phyloP scores from a whole-genome alignment of 2,113 vertebrate genomes.

The Pterophyllum scalare region DNA sequence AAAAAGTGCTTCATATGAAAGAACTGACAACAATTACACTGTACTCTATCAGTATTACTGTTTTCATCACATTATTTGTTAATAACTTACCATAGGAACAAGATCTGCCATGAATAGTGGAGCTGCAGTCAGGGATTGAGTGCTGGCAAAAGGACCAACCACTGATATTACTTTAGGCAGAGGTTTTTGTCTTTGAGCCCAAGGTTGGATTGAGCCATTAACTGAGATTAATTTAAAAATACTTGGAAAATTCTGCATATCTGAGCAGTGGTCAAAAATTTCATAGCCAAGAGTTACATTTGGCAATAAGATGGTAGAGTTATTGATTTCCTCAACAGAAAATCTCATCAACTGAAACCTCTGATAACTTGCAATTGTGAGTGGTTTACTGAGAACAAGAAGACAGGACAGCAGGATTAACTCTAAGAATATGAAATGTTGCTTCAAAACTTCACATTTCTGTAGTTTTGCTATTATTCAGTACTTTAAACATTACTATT shows the following conservation, averaged over 20 bases:
- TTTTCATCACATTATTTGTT: no score
- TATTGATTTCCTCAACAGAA: constrained; percentile 87
- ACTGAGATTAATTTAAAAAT: constrained; percentile 68
- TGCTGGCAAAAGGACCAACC: constrained; percentile 78
- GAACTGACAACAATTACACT: background rate
- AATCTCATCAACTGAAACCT: constrained; percentile 86
- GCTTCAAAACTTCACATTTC: background rate
- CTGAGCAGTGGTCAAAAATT: constrained; percentile 84
- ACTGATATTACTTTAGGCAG: constrained; percentile 28
- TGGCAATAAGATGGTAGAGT: constrained; percentile 62
- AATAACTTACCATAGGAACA: constrained; percentile 81
- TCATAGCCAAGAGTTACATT: constrained; percentile 80
- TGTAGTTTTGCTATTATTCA: background rate
- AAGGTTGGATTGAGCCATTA: constrained; percentile 44
- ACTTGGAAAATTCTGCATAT: constrained; percentile 69
- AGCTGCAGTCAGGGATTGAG: constrained; percentile 53
- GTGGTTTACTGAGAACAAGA: constrained; percentile 57
- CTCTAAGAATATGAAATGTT: background rate
- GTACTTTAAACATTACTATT: background rate
- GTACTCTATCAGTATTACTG: no score
- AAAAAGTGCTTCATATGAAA: no score
- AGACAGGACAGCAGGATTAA: background rate
- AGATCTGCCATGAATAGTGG: constrained; percentile 79
- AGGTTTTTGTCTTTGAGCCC: constrained; percentile 21
- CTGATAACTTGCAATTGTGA: constrained; percentile 73